A percentile compares a stretch with the other conserved stretches of the same genome.
phyloP scores from a whole-genome alignment of 2,113 vertebrate species.

The Macheiramphus alcinus region DNA sequence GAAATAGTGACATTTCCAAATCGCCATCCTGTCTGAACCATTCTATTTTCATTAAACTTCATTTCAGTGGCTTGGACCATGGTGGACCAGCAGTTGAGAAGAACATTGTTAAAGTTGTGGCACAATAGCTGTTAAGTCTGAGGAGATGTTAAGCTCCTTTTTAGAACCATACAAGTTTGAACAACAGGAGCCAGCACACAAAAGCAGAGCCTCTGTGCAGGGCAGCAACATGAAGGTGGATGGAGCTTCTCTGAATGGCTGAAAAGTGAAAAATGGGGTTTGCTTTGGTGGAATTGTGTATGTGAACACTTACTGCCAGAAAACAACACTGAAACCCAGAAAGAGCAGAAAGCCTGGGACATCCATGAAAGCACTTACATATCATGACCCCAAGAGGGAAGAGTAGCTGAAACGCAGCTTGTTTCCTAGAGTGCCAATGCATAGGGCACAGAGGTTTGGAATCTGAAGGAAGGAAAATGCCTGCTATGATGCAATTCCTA shows the following conservation, averaged over 20 bases:
- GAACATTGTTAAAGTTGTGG: neutral
- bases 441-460: neutral
- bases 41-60: neutral
- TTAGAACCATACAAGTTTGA: neutral
- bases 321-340: neutral
- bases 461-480: neutral
- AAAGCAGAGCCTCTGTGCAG: neutral
- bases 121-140: neutral
- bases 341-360: neutral
- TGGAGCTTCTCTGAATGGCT: neutral
- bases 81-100: neutral
- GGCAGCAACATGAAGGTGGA: accelerated
- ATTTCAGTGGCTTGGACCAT: neutral
- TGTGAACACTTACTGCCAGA: neutral
- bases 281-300: neutral
- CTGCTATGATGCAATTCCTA: neutral
- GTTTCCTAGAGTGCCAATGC: neutral
- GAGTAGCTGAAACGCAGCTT: neutral
- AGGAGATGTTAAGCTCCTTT: neutral
- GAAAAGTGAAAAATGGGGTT: neutral
- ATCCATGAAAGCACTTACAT: neutral
- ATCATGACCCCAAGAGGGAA: neutral
- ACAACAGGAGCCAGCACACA: neutral
- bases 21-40: neutral
- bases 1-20: neutral